A percentile compares a stretch with the other conserved stretches of the same genome.
Evolutionary conservation across 2,113 vertebrate genomes (phyloP).

Genomic region (Acrocephalus kingi): DNA sequence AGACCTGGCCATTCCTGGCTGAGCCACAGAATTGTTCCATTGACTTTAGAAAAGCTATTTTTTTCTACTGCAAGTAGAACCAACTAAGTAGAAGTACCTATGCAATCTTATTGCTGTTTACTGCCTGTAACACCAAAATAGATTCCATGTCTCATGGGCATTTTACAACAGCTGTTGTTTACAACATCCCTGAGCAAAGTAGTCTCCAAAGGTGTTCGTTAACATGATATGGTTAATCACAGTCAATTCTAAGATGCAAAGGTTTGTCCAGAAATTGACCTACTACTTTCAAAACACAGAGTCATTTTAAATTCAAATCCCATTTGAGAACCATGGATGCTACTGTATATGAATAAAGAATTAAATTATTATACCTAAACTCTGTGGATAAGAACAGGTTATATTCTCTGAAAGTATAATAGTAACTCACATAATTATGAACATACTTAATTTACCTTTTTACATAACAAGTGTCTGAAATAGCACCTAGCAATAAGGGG

Average conservation of each 20-base stretch:
- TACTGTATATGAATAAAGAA: not conserved
- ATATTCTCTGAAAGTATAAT: not conserved
- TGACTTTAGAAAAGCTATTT: not conserved
- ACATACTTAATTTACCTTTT: not conserved
- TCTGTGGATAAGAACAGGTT: not conserved
- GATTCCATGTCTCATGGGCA: not conserved
- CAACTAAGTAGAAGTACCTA: not conserved
- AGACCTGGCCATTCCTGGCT: not conserved
- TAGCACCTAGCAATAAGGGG: not conserved
- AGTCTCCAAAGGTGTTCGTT: not conserved
- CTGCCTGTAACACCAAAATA: not conserved
- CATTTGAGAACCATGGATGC: not conserved
- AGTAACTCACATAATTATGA: not conserved
- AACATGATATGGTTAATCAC: not conserved
- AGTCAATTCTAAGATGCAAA: not conserved
- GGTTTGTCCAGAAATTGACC: not conserved
- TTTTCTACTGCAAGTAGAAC: not conserved
- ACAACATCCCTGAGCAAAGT: not conserved
- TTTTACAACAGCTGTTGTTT: constrained; percentile 3
- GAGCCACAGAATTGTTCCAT: not conserved
- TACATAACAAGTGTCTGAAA: not conserved
- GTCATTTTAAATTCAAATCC: not conserved
- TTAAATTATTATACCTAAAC: not conserved
- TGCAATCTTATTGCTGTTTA: not conserved
- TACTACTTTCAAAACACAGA: not conserved